phyloP scores from a whole-genome alignment of 2,888 invertebrate species.

The Meteorus colon region DNA sequence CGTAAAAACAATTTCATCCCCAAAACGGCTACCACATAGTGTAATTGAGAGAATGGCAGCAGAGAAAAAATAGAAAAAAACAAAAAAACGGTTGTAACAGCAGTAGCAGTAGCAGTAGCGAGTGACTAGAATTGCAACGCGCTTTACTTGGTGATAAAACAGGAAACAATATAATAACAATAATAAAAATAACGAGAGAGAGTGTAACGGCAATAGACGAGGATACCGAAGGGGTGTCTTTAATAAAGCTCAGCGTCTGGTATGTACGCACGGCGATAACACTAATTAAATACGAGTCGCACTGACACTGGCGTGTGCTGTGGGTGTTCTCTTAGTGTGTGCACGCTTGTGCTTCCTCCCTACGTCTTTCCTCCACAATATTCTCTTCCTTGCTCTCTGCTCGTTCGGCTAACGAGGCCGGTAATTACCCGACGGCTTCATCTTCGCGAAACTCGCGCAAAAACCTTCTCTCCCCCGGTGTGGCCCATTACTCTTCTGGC shows the following conservation, averaged over 20 bases:
- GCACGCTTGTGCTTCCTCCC: conserved; percentile 21
- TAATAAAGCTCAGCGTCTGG: conserved; percentile 50
- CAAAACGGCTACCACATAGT: conserved; percentile 36
- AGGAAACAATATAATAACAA: conserved; percentile 35
- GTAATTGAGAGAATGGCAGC: conserved; percentile 26
- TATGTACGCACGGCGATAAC: conserved; percentile 63
- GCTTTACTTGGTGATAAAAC: conserved; percentile 12
- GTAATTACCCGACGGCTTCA: conserved; percentile 72
- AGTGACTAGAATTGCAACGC: background rate
- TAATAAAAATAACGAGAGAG: conserved; percentile 30
- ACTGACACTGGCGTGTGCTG: conserved; percentile 59
- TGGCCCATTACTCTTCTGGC: conserved; percentile 61
- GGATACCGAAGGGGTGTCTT: conserved; percentile 25
- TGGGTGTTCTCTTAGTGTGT: conserved; percentile 1
- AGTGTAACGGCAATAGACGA: conserved; percentile 13
- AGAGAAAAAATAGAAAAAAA: background rate
- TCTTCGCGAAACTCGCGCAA: conserved; percentile 68
- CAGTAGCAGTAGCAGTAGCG: background rate
- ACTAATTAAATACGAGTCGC: conserved; percentile 71
- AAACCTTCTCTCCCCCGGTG: conserved; percentile 58
- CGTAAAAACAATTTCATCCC: conserved; percentile 35
- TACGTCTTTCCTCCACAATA: conserved; percentile 35
- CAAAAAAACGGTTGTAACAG: background rate
- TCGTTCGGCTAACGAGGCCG: conserved; percentile 70
- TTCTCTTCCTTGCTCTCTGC: conserved; percentile 27